Percentiles rank a stretch among this genome's conserved stretches.
These are phyloP conservation scores for Dendronephthya gigantea DNA, from an alignment of 64 coral and sea anemone genomes.

Conservation along the genomic window DNA sequence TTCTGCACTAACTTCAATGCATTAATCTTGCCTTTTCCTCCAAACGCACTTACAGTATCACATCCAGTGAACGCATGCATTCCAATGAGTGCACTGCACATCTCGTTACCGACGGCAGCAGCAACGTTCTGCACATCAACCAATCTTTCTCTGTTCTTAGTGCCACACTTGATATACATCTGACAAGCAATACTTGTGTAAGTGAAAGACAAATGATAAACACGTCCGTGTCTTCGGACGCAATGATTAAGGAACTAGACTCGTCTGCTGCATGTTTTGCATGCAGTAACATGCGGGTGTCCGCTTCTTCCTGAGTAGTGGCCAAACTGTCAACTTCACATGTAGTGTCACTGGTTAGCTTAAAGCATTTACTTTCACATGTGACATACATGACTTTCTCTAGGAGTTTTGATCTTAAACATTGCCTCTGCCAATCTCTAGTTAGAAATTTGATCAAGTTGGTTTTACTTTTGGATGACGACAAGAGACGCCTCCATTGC, in stretches of 20 bases:
- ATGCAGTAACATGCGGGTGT: constrained; percentile 27
- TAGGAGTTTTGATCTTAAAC: neutral
- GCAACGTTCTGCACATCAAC: too few relatives aligned
- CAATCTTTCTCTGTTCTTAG: neutral
- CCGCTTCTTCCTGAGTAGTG: constrained; percentile 24
- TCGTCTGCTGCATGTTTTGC: constrained; percentile 1
- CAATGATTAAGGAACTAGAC: neutral
- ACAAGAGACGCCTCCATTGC: constrained; percentile 41
- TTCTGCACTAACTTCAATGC: constrained; percentile 18
- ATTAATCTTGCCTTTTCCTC: constrained; percentile 34
- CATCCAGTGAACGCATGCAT: constrained; percentile 34
- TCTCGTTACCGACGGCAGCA: neutral
- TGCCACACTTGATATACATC: constrained; percentile 12
- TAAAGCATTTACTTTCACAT: neutral
- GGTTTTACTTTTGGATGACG: constrained; percentile 18
- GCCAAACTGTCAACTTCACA: constrained; percentile 7
- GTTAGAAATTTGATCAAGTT: constrained; percentile 32
- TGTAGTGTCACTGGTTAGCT: neutral
- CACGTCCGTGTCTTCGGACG: constrained; percentile 32
- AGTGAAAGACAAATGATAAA: neutral
- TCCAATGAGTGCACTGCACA: constrained; percentile 22
- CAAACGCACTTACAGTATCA: constrained; percentile 26
- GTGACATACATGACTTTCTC: constrained; percentile 31
- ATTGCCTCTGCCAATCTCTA: constrained; percentile 9
- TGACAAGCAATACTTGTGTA: neutral